Conservation (phyloP, 2,797 vertebrate species). For the Anisognathus igniventris region DNA sequence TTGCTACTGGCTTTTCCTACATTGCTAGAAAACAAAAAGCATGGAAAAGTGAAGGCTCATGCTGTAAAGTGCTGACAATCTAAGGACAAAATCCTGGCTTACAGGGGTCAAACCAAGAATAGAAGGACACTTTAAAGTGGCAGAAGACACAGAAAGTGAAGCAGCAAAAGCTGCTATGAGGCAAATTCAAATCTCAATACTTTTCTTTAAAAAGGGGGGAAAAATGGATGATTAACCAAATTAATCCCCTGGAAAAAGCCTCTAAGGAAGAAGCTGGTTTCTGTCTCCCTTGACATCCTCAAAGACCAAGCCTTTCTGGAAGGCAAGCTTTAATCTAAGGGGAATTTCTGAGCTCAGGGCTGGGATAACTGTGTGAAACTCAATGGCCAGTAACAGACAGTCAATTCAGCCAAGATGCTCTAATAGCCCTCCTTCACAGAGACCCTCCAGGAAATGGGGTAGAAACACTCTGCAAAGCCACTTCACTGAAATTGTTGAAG, state of each 20-base stretch:
- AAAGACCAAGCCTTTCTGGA: constrained; percentile 42
- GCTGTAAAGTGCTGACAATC: background rate
- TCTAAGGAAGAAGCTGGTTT: background rate
- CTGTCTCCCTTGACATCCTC: background rate
- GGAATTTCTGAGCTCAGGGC: background rate
- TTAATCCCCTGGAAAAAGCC: constrained; percentile 27
- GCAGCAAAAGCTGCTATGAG: background rate
- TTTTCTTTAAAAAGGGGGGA: background rate
- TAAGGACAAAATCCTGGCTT: background rate
- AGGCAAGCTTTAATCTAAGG: constrained; percentile 21
- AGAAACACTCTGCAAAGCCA: background rate
- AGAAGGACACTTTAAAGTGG: background rate
- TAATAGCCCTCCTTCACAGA: background rate
- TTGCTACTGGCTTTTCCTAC: background rate
- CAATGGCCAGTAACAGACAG: background rate
- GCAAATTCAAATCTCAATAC: constrained; percentile 5
- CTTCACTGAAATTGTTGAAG: background rate
- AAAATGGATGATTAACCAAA: background rate
- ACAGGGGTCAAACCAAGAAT: background rate
- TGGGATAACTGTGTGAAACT: background rate
- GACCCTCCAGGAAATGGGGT: background rate
- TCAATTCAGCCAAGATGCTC: background rate
- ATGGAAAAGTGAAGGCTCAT: background rate
- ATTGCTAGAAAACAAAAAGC: background rate
- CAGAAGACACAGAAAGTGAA: background rate